Evolutionary conservation across 2,888 invertebrate genomes (phyloP), one percentile per base, ranked within the genome.

Genomic region (Plusia festucae): DNA sequence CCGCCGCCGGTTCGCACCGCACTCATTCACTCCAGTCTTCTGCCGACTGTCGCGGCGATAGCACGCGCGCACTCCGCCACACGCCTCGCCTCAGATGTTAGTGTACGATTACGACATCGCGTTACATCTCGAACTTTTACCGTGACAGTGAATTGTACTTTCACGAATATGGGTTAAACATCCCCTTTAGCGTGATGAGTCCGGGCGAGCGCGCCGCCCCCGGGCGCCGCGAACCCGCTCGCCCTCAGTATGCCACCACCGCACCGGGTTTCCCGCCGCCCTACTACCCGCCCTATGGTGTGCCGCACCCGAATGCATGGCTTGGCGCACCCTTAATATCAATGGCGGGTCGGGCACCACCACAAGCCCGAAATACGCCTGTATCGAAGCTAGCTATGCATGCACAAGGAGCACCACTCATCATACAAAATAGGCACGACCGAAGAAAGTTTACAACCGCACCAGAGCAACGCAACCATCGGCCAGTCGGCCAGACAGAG

Each of bases 321-420:
- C 96, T 97, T 34, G 98, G 97, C 74, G 97, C 97, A 85, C 98
- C 98, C 53, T 95, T 98, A 73, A 97, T 98, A 88, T 97, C 97
- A 57, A 97, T 97, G 94, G 97, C 97, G 73, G 96, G 96, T 85
- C 96, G 96, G 56, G 94, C 96, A 73, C 95, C 93, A 76, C 90
- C 86, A 77, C 87, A 87, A 62, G 70, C 89, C 63, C 88, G 95
- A 70, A 91, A 90, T 78, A 94, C 96, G 76, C 96, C 96, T 52
- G 96, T 98, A 73, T 96, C 97, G 11, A 96, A 97, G 82, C 91
- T 98, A 73, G 98, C 98, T 15, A 97, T 97, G 85, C 98, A 98
- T 90, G 97, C 98, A 6, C 98, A 98, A 88, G 98, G 98, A 52
- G 97, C 97, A 53, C 98, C 98, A n/a, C 95, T 98, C 71, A 97